Evolutionary conservation across 2,113 vertebrate species (phyloP), one percentile per base, ranked within the genome.

Genomic region (Coregonus clupeaformis): DNA sequence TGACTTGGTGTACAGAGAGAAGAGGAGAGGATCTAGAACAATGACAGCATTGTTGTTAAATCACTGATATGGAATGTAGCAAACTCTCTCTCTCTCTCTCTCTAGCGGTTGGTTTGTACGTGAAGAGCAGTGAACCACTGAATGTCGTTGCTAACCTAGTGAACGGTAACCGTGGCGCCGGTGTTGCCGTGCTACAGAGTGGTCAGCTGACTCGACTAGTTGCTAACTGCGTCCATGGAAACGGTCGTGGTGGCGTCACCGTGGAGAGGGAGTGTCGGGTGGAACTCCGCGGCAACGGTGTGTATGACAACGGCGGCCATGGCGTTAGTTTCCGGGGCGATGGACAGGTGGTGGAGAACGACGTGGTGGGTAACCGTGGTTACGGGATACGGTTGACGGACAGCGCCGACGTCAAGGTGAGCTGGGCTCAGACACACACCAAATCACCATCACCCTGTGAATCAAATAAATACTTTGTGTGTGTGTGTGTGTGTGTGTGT

Each of bases 321-420:
- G 95, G 95, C 3, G 73, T 96, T 62, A 76, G 91, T 78, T 96
- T 93, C 77, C 89, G 89, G 24, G 94, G 95, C 0, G 94, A 93
- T 6, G 95, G 95, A n/a, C 36, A 93, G n/a, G 89, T 97, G 20
- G 68, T 90, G 0, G 96, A 98, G 85, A 98, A 98, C 0, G 96
- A 97, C 75, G 92, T 97, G 66, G 89, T 96, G 0, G 95, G 94
- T 80, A 97, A 97, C 86, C 87, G 90, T 2, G 89, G 93, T 18
- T 92, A 91, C 7, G 96, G 96, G 32, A 91, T 98, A 49, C 94
- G 92, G 78, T 84, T 96, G 36, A 89, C 93, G 6, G 94, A 93
- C 72, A 86, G 85, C 16, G 90, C 95, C 0, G 92, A 96, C 77
- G 92, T 96, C 67, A 97, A 95, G 93, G 96, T 96, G 72, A 42